Evolutionary conservation across 2,888 invertebrate genomes (phyloP).

Genomic region (Ormyrus nitidulus): DNA sequence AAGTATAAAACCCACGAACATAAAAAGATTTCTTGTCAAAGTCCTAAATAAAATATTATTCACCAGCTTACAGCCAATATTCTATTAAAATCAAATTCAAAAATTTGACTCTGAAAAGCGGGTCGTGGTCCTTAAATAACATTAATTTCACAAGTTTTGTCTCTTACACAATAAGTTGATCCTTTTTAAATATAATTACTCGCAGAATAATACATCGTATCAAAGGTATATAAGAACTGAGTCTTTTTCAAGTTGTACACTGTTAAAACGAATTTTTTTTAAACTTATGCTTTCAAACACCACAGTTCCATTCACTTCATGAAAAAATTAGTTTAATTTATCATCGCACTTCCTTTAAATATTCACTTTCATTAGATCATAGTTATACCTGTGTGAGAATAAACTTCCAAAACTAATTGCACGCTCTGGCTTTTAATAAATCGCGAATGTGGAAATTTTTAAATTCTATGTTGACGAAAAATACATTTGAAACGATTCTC

Average conservation of each 20-base stretch:
- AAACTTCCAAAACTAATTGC: slow-evolving; percentile 53
- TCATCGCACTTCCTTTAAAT: slow-evolving; percentile 51
- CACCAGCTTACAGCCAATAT: slow-evolving; percentile 39
- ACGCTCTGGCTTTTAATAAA: slow-evolving; percentile 54
- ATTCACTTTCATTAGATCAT: slow-evolving; percentile 52
- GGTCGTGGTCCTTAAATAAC: slow-evolving; percentile 55
- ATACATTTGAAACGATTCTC: slow-evolving; percentile 31
- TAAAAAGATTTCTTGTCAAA: slow-evolving; percentile 54
- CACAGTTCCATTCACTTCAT: slow-evolving; percentile 47
- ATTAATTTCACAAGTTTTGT: slow-evolving; percentile 56
- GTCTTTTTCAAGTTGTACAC: slow-evolving; percentile 51
- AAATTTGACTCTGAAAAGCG: slow-evolving; percentile 41
- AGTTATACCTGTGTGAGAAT: slow-evolving; percentile 44
- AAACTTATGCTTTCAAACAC: slow-evolving; percentile 50
- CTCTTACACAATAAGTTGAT: slow-evolving; percentile 54
- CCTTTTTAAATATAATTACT: slow-evolving; percentile 55
- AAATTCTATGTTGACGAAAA: slow-evolving; percentile 27
- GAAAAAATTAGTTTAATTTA: slow-evolving; percentile 44
- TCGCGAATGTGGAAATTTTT: slow-evolving; percentile 42
- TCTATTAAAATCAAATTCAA: slow-evolving; percentile 43
- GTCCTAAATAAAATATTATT: slow-evolving; percentile 56
- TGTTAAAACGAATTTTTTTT: slow-evolving; percentile 53
- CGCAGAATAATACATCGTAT: slow-evolving; percentile 57
- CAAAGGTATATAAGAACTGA: slow-evolving; percentile 52
- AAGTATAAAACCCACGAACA: slow-evolving; percentile 59